phyloP scores from a whole-genome alignment of 1,140 invertebrate genomes.

The Lethocerus indicus region DNA sequence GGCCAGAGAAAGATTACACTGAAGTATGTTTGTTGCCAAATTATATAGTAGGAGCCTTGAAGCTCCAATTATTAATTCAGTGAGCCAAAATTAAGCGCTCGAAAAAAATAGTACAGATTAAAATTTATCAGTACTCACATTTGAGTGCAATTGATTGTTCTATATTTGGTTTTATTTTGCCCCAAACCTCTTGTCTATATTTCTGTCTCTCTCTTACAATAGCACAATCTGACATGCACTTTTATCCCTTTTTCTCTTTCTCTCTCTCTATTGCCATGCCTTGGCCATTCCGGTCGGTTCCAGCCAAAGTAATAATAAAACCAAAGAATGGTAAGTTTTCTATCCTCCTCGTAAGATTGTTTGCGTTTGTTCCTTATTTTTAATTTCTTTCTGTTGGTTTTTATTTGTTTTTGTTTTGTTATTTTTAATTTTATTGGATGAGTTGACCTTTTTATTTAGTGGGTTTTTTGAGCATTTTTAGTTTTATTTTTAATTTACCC shows the following conservation, averaged over 20 bases:
- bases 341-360: no score
- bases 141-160: no score
- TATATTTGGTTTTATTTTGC: background rate
- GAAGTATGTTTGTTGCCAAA: no score
- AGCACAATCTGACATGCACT: conserved; percentile 19
- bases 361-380: no score
- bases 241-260: conserved; percentile 19
- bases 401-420: conserved; percentile 11
- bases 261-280: conserved; percentile 19
- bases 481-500: background rate
- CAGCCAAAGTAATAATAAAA: conserved; percentile 37
- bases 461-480: conserved; percentile 3
- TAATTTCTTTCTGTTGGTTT: conserved; percentile 14
- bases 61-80: no score
- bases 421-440: background rate
- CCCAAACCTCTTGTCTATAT: background rate
- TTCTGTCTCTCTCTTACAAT: background rate
- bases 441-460: background rate
- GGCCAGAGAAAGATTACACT: no score
- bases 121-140: no score
- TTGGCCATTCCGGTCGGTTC: conserved; percentile 27
- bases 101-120: no score
- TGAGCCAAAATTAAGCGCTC: no score
- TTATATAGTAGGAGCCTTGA: no score
- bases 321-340: conserved; percentile 38